A percentile compares a stretch with the other conserved stretches of the same genome.
phyloP scores from a whole-genome alignment of 2,888 invertebrate species.

The Sisyra nigra region DNA sequence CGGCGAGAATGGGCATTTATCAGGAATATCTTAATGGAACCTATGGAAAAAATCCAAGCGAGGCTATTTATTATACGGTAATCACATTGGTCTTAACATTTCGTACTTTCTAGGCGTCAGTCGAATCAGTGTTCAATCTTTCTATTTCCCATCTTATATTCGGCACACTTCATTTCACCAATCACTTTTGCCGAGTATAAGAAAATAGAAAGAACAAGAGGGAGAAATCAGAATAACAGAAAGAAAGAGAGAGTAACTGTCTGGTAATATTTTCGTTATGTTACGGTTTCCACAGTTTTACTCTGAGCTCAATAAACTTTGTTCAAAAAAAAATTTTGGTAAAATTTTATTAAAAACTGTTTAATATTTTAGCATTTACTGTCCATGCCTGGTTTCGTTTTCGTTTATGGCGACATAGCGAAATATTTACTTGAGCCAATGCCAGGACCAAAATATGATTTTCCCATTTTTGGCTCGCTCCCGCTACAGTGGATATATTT shows the following conservation, averaged over 20 bases:
- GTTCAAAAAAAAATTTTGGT: too few relatives aligned
- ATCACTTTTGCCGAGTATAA: neutral
- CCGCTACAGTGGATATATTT: conserved; percentile 68
- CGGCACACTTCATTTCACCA: too few relatives aligned
- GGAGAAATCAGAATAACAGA: neutral
- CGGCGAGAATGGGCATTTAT: conserved; percentile 84
- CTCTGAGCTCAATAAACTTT: too few relatives aligned
- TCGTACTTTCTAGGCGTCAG: neutral
- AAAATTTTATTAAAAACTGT: conserved; percentile 8
- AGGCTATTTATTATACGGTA: conserved; percentile 73
- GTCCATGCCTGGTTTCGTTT: conserved; percentile 76
- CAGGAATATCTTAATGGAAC: conserved; percentile 74
- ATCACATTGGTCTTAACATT: conserved; percentile 12
- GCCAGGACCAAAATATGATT: conserved; percentile 36
- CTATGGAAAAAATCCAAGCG: conserved; percentile 83
- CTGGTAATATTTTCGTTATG: too few relatives aligned
- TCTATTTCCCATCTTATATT: too few relatives aligned
- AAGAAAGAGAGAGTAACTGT: too few relatives aligned
- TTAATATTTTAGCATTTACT: conserved; percentile 57
- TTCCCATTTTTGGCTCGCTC: conserved; percentile 42
- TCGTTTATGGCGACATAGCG: conserved; percentile 61
- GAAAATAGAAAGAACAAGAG: neutral
- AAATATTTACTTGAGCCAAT: conserved; percentile 60
- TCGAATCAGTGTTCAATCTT: neutral
- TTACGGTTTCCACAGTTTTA: too few relatives aligned